A percentile compares a stretch with the other conserved stretches of the same genome.
Conservation (phyloP, 2,888 invertebrate genomes). For the Lasioglossum malachurum region DNA sequence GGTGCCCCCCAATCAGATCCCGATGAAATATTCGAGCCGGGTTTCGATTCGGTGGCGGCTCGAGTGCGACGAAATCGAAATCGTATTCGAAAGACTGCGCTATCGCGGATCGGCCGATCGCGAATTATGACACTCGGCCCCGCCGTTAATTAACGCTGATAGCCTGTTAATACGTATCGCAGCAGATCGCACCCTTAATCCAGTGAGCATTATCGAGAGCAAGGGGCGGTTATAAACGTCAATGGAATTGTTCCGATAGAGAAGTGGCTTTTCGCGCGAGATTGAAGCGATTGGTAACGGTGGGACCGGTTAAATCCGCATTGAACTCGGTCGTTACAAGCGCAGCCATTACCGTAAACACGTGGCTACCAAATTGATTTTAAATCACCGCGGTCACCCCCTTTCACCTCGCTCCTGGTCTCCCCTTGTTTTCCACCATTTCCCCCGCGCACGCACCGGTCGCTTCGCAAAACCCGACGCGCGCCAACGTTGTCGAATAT, state of each 20-base stretch:
- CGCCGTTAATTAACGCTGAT: constrained; percentile 17
- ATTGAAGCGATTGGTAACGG: constrained; percentile 36
- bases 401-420: background rate
- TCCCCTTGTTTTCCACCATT: background rate
- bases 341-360: constrained; percentile 71
- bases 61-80: background rate
- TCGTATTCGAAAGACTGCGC: background rate
- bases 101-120: background rate
- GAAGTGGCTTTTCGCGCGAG: constrained; percentile 45
- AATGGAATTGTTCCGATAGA: constrained; percentile 61
- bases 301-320: constrained; percentile 64
- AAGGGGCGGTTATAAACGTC: constrained; percentile 61
- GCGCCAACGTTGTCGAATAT: constrained; percentile 23
- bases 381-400: constrained; percentile 55
- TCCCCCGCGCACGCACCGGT: no score
- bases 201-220: constrained; percentile 31
- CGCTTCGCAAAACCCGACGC: background rate
- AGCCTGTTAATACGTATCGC: constrained; percentile 18
- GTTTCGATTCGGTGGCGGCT: background rate
- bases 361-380: constrained; percentile 69
- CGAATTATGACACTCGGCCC: background rate
- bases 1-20: background rate
- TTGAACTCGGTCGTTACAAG: constrained; percentile 60
- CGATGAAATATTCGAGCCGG: background rate
- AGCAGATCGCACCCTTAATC: constrained; percentile 42